phyloP scores from a whole-genome alignment of 2,797 vertebrate species.

The Fratercula arctica region DNA sequence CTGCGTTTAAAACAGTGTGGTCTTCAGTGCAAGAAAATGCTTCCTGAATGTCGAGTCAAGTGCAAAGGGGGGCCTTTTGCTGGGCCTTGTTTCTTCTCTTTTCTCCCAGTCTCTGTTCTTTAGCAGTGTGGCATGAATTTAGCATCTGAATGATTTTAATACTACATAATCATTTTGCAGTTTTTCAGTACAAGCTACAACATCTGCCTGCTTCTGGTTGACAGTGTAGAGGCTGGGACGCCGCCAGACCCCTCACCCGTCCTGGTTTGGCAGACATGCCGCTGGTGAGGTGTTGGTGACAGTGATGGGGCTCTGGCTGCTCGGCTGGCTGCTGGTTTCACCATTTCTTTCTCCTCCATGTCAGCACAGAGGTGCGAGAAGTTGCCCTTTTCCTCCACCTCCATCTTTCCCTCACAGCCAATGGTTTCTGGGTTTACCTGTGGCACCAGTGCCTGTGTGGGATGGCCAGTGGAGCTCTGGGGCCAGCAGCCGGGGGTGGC shows the following conservation, averaged over 20 bases:
- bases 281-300: neutral
- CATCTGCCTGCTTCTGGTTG: neutral
- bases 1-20: neutral
- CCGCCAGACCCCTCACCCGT: fast-evolving
- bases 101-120: neutral
- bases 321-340: neutral
- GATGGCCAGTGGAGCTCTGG: too few species aligned
- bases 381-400: neutral
- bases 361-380: neutral
- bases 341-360: fast-evolving
- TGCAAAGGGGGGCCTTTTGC: neutral
- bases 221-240: fast-evolving
- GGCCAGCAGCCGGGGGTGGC: too few species aligned
- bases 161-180: fast-evolving
- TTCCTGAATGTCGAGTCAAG: neutral
- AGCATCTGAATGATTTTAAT: neutral
- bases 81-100: neutral
- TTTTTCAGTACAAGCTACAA: neutral
- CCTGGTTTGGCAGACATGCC: neutral
- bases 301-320: too few species aligned
- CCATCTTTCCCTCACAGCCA: neutral
- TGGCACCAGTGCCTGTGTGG: fast-evolving
- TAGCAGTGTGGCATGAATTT: neutral
- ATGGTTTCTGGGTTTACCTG: fast-evolving
- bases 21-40: neutral